Evolutionary conservation across 2,113 vertebrate genomes (phyloP).

Genomic region (Chaetura pelagica): DNA sequence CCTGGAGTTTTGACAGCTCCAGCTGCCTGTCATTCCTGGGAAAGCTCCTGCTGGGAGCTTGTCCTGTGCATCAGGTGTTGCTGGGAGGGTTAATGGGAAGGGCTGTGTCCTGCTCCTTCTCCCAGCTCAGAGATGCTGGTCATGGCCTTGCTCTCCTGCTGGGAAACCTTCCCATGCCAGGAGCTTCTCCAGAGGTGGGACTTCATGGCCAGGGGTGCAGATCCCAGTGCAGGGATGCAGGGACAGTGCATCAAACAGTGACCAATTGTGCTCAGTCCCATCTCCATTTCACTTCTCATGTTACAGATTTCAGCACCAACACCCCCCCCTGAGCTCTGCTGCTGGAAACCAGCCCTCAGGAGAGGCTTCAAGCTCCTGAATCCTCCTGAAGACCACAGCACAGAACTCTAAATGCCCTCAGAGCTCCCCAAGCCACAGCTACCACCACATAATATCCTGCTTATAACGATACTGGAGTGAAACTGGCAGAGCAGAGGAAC

Average conservation of each 20-base stretch:
- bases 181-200: neutral
- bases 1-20: neutral
- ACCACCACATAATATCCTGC: neutral
- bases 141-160: neutral
- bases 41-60: neutral
- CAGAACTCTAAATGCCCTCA: neutral
- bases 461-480: neutral
- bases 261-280: neutral
- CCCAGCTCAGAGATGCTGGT: neutral
- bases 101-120: neutral
- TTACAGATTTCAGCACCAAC: neutral
- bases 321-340: neutral
- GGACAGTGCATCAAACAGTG: neutral
- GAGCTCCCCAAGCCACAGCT: accelerated
- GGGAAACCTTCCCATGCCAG: neutral
- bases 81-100: neutral
- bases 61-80: neutral
- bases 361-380: neutral
- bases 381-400: neutral
- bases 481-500: neutral
- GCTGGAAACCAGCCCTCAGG: neutral
- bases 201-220: accelerated
- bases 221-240: neutral
- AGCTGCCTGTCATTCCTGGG: neutral
- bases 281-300: neutral